These are phyloP conservation scores for Falco peregrinus DNA, from an alignment of 2,797 vertebrate genomes.

Conservation along the genomic window DNA sequence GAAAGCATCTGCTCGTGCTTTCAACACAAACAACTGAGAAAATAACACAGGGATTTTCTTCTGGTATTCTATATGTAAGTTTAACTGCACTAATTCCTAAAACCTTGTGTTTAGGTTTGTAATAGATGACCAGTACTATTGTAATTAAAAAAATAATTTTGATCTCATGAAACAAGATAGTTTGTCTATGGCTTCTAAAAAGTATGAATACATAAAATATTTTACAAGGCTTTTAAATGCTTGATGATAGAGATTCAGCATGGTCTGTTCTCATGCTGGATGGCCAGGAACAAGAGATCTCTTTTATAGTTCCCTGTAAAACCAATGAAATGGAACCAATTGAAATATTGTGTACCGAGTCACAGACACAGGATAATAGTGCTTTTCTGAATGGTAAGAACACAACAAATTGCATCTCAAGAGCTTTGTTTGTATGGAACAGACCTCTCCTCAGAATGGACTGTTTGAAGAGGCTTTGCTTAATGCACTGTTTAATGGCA, in stretches of 20 bases:
- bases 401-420: constrained; percentile 66
- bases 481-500: constrained; percentile 73
- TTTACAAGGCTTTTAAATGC: constrained; percentile 3
- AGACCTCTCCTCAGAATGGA: constrained; percentile 48
- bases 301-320: constrained; percentile 45
- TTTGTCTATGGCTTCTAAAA: neutral
- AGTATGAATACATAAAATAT: constrained; percentile 1
- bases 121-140: neutral
- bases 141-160: neutral
- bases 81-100: neutral
- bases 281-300: constrained; percentile 53
- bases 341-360: constrained; percentile 51
- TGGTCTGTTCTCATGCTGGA: constrained; percentile 13
- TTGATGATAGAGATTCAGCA: constrained; percentile 23
- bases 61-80: neutral
- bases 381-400: constrained; percentile 54
- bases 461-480: constrained; percentile 62
- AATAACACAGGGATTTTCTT: neutral
- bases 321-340: constrained; percentile 62
- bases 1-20: neutral
- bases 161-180: neutral
- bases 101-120: neutral
- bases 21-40: neutral
- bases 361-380: constrained; percentile 42
- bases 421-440: constrained; percentile 65